These are phyloP conservation scores for Alligator mississippiensis DNA, from an alignment of 2,113 vertebrate species.

Conservation along the genomic window DNA sequence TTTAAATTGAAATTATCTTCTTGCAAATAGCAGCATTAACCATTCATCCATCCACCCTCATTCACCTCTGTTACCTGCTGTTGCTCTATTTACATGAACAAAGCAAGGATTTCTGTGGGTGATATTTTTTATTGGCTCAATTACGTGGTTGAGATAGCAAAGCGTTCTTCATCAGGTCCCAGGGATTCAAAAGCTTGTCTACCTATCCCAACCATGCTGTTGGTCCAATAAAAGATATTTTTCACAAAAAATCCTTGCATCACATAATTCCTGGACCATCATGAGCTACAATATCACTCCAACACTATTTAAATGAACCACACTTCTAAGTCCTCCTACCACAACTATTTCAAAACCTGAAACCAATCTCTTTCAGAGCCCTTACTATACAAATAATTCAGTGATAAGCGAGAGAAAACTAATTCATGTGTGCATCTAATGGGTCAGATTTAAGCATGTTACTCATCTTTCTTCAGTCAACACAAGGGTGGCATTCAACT, in stretches of 20 bases:
- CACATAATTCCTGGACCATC: too few relatives aligned
- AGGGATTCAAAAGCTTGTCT: too few relatives aligned
- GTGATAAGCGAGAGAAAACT: background rate
- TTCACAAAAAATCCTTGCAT: too few relatives aligned
- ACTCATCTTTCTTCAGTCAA: background rate
- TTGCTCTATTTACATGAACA: too few relatives aligned
- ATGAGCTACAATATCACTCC: background rate
- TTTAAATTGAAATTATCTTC: background rate
- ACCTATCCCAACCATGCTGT: too few relatives aligned
- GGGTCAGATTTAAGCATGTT: background rate
- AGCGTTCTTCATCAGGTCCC: too few relatives aligned
- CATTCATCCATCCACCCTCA: too few relatives aligned
- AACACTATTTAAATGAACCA: background rate
- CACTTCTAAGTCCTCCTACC: background rate
- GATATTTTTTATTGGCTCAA: too few relatives aligned
- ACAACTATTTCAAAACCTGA: background rate
- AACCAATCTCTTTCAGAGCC: background rate
- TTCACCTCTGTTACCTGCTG: too few relatives aligned
- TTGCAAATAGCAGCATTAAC: background rate
- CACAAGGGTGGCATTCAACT: background rate
- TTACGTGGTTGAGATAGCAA: too few relatives aligned
- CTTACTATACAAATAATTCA: background rate
- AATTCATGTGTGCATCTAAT: background rate
- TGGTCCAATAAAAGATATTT: too few relatives aligned
- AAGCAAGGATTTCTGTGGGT: too few relatives aligned